These are phyloP conservation scores for Gonocerus acuteangulatus DNA, from an alignment of 2,888 invertebrate genomes.

Conservation along the genomic window DNA sequence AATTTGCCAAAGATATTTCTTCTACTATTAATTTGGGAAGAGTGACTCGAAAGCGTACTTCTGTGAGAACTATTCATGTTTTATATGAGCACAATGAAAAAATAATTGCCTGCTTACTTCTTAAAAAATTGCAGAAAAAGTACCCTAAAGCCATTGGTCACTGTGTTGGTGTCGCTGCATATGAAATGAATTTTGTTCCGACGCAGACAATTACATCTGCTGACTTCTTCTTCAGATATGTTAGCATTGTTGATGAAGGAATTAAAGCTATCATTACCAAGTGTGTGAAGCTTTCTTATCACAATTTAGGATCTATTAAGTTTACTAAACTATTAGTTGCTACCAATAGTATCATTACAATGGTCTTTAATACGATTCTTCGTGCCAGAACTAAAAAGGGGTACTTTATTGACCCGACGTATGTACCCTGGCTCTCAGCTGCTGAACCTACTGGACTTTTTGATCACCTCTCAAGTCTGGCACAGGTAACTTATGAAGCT, in stretches of 20 bases:
- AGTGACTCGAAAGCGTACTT: slow-evolving; percentile 19
- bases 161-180: neutral
- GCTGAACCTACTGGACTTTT: slow-evolving; percentile 49
- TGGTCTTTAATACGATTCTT: neutral
- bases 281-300: neutral
- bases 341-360: neutral
- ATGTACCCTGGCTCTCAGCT: slow-evolving; percentile 65
- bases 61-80: slow-evolving; percentile 22
- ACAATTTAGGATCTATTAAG: neutral
- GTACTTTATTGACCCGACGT: slow-evolving; percentile 4
- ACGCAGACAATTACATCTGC: neutral
- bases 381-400: neutral
- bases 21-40: slow-evolving; percentile 18
- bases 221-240: neutral
- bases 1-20: slow-evolving; percentile 60
- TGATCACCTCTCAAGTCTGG: slow-evolving; percentile 47
- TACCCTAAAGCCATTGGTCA: neutral
- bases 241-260: neutral
- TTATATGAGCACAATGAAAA: slow-evolving; percentile 32
- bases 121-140: slow-evolving; percentile 25
- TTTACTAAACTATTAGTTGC: neutral
- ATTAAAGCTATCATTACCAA: neutral
- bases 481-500: neutral
- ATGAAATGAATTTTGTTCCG: neutral
- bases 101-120: slow-evolving; percentile 18